A percentile compares a stretch with the other conserved stretches of the same genome.
phyloP scores from a whole-genome alignment of 1,140 invertebrate genomes.

The Drosophila nebulosa region DNA sequence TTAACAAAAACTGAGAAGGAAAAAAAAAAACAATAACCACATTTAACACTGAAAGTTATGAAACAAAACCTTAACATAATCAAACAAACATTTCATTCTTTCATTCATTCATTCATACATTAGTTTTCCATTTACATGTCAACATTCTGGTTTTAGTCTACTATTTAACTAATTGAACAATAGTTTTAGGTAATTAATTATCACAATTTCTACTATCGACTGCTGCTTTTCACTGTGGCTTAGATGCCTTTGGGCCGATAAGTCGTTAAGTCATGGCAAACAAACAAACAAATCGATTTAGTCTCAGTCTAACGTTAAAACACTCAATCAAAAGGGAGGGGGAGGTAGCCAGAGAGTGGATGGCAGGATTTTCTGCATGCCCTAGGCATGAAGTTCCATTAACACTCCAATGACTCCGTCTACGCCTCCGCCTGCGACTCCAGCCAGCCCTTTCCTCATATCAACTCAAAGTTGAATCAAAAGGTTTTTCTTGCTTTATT shows the following conservation, averaged over 20 bases:
- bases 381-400: constrained; percentile 65
- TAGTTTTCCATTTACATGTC: constrained; percentile 18
- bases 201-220: background rate
- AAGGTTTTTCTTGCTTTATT: constrained; percentile 3
- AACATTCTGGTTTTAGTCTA: constrained; percentile 21
- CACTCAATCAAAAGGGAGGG: constrained; percentile 55
- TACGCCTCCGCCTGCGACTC: background rate
- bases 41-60: background rate
- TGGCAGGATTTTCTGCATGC: constrained; percentile 23
- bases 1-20: background rate
- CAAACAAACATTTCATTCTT: background rate
- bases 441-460: background rate
- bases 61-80: constrained; percentile 3
- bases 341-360: background rate
- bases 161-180: constrained; percentile 32
- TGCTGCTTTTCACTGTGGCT: background rate
- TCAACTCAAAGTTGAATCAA: constrained; percentile 12
- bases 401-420: constrained; percentile 36
- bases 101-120: constrained; percentile 6
- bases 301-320: constrained; percentile 20
- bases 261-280: constrained; percentile 42
- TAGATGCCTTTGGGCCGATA: constrained; percentile 15
- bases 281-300: constrained; percentile 63
- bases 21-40: background rate
- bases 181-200: constrained; percentile 40